Conservation (phyloP, 2,797 vertebrate species). For the Amazona ochrocephala region DNA sequence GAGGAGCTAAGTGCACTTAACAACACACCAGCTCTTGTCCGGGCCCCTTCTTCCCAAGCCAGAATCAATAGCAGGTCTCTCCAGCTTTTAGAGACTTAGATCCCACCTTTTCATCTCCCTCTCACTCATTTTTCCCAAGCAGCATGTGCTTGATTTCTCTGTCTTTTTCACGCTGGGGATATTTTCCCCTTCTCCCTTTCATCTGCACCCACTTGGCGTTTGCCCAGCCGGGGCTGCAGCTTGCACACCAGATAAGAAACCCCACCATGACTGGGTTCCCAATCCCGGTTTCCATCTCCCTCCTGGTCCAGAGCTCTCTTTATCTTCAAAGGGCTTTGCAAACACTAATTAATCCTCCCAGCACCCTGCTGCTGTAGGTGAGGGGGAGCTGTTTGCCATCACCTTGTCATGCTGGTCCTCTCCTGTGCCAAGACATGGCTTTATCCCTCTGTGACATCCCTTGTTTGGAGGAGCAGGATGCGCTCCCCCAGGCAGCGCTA, state of each 20-base stretch:
- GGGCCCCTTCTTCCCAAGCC: conserved; percentile 49
- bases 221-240: conserved; percentile 11
- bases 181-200: neutral
- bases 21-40: conserved; percentile 22
- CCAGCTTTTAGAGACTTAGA: conserved; percentile 64
- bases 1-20: conserved; percentile 25
- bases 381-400: neutral
- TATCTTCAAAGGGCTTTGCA: conserved; percentile 49
- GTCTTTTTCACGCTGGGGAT: neutral
- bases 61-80: conserved; percentile 51
- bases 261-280: neutral
- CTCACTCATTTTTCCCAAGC: conserved; percentile 10
- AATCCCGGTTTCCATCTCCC: neutral
- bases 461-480: neutral
- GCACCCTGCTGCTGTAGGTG: neutral
- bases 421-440: fast-evolving
- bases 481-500: neutral
- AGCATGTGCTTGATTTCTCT: neutral
- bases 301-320: neutral
- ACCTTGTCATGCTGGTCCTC: neutral
- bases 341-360: conserved; percentile 19
- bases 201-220: neutral
- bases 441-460: neutral
- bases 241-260: conserved; percentile 34
- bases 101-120: conserved; percentile 12